phyloP scores from a whole-genome alignment of 30 jellyfish, hydroid and myxozoan genomes.

The Nemopilema nomurai region DNA sequence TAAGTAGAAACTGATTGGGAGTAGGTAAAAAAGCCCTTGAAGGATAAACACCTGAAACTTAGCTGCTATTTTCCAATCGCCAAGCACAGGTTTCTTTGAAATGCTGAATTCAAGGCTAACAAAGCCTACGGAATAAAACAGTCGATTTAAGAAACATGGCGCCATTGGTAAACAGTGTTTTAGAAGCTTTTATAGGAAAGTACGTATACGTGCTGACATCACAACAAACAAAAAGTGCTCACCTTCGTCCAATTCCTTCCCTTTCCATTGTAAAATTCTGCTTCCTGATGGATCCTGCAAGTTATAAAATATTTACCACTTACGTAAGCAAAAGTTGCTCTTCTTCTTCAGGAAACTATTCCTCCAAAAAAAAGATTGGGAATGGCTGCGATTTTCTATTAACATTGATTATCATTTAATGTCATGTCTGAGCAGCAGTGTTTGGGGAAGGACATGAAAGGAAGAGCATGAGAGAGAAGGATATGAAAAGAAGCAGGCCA shows the following conservation, averaged over 20 bases:
- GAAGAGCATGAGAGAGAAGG: too few relatives aligned
- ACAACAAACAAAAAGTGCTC: background rate
- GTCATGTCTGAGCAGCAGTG: too few relatives aligned
- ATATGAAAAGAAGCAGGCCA: too few relatives aligned
- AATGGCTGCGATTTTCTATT: too few relatives aligned
- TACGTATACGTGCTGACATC: background rate
- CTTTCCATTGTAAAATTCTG: constrained; percentile 87
- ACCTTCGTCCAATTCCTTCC: constrained; percentile 66
- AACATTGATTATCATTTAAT: too few relatives aligned
- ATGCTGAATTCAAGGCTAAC: constrained; percentile 47
- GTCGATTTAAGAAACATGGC: too few relatives aligned
- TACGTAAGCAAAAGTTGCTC: too few relatives aligned
- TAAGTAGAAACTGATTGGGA: too few relatives aligned
- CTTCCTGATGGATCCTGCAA: constrained; percentile 83
- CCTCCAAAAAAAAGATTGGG: too few relatives aligned
- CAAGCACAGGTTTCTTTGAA: constrained; percentile 78
- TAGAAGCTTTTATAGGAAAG: too few relatives aligned
- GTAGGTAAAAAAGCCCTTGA: background rate
- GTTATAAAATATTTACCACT: background rate
- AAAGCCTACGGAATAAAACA: constrained; percentile 32
- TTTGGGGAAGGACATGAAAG: too few relatives aligned
- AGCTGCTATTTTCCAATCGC: constrained; percentile 68
- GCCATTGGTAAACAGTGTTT: too few relatives aligned
- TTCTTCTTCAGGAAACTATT: background rate
- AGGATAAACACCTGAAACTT: constrained; percentile 26